phyloP scores from a whole-genome alignment of 2,888 invertebrate species.

The Scotopteryx bipunctaria region DNA sequence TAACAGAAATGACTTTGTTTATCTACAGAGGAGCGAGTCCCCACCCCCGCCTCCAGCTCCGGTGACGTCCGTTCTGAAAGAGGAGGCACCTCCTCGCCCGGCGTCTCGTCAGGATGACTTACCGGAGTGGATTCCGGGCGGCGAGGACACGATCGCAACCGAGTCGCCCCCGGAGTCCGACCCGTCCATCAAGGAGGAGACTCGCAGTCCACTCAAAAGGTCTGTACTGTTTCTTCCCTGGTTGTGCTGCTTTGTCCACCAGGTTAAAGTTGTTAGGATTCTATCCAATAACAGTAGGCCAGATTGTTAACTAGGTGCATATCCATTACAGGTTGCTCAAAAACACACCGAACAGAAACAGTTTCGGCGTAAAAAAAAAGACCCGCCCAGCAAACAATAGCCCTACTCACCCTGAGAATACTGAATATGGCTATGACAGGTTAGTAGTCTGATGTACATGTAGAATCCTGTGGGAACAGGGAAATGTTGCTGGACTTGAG shows the following conservation, averaged over 20 bases:
- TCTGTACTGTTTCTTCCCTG: constrained; percentile 28
- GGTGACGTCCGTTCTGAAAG: constrained; percentile 19
- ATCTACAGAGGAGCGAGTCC: constrained; percentile 66
- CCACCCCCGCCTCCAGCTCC: constrained; percentile 51
- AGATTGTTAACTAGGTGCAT: neutral
- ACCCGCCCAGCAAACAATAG: constrained; percentile 59
- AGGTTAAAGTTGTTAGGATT: too few relatives aligned
- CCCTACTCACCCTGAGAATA: constrained; percentile 67
- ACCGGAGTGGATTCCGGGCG: constrained; percentile 68
- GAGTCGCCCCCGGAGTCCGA: constrained; percentile 55
- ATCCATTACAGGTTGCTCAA: constrained; percentile 61
- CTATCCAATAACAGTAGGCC: too few relatives aligned
- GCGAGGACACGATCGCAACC: constrained; percentile 67
- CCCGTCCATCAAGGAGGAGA: constrained; percentile 56
- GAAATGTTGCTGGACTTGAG: too few relatives aligned
- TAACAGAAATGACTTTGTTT: too few relatives aligned
- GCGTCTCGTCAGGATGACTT: constrained; percentile 44
- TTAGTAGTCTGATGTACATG: constrained; percentile 30
- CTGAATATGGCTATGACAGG: constrained; percentile 71
- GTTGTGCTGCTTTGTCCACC: too few relatives aligned
- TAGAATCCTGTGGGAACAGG: too few relatives aligned
- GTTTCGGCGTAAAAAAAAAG: constrained; percentile 65
- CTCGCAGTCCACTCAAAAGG: constrained; percentile 72
- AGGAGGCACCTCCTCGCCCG: constrained; percentile 40
- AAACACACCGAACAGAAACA: constrained; percentile 67